phyloP scores from a whole-genome alignment of 2,888 invertebrate species.

The Diadromus collaris region DNA sequence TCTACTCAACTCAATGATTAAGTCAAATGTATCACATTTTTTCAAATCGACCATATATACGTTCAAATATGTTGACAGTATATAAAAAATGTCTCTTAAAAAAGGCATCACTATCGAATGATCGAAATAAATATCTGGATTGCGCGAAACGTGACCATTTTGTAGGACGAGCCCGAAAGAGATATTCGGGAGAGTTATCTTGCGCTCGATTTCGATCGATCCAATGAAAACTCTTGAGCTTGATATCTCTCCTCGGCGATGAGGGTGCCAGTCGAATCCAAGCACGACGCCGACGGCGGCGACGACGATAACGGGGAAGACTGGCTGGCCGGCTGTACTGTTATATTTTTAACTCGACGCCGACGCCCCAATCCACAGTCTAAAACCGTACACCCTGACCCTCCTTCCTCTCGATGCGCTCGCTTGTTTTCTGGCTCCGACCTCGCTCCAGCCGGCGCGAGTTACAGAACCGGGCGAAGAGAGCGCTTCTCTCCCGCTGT shows the following conservation, averaged over 20 bases:
- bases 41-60: too few species aligned
- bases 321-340: conserved; percentile 76
- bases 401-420: conserved; percentile 57
- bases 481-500: conserved; percentile 36
- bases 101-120: conserved; percentile 26
- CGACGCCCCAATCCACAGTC: conserved; percentile 78
- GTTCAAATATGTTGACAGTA: too few species aligned
- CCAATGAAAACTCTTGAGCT: conserved; percentile 6
- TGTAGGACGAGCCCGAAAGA: neutral
- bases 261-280: conserved; percentile 25
- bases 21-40: too few species aligned
- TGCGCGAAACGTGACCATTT: neutral
- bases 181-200: neutral
- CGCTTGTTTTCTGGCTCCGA: conserved; percentile 56
- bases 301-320: conserved; percentile 67
- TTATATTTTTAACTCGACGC: conserved; percentile 79
- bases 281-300: conserved; percentile 54
- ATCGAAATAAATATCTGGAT: too few species aligned
- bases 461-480: conserved; percentile 52
- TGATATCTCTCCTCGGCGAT: conserved; percentile 42
- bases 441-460: conserved; percentile 58
- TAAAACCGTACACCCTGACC: conserved; percentile 78
- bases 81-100: too few species aligned
- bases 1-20: too few species aligned
- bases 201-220: neutral